These are phyloP conservation scores for Steatornis caripensis DNA, from an alignment of 2,113 vertebrate genomes.

Conservation along the genomic window DNA sequence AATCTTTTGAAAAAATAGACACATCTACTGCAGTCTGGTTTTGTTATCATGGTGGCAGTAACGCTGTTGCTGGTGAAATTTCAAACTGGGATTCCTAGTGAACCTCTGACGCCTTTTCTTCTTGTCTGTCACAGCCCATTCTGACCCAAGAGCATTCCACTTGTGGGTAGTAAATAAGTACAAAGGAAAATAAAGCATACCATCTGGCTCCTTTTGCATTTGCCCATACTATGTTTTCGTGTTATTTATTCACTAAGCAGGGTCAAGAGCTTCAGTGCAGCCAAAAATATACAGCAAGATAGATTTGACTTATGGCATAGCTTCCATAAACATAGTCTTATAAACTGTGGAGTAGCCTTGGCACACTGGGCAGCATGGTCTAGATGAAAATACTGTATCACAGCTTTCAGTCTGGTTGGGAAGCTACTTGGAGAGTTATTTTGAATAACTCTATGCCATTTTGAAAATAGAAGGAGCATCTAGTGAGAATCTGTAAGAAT, in stretches of 20 bases:
- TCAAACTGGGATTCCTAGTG: neutral
- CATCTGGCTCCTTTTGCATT: neutral
- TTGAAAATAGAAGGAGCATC: neutral
- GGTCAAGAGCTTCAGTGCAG: neutral
- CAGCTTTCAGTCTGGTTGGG: neutral
- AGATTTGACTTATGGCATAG: neutral
- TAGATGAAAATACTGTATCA: neutral
- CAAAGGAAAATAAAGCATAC: neutral
- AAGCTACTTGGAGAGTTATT: neutral
- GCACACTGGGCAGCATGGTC: neutral
- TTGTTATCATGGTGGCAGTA: neutral
- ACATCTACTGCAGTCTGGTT: neutral
- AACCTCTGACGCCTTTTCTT: constrained; percentile 22
- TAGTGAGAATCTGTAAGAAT: neutral
- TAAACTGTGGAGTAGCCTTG: neutral
- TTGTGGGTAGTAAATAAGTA: constrained; percentile 16
- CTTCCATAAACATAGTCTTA: neutral
- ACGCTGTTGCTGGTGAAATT: neutral
- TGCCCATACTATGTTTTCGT: neutral
- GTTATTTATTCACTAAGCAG: neutral
- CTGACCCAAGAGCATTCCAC: constrained; percentile 7
- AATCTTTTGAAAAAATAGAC: neutral
- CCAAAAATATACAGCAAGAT: neutral
- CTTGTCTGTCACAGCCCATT: neutral
- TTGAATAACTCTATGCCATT: neutral